Conservation (phyloP, 2,888 invertebrate genomes). For the Drosophila phalerata region DNA sequence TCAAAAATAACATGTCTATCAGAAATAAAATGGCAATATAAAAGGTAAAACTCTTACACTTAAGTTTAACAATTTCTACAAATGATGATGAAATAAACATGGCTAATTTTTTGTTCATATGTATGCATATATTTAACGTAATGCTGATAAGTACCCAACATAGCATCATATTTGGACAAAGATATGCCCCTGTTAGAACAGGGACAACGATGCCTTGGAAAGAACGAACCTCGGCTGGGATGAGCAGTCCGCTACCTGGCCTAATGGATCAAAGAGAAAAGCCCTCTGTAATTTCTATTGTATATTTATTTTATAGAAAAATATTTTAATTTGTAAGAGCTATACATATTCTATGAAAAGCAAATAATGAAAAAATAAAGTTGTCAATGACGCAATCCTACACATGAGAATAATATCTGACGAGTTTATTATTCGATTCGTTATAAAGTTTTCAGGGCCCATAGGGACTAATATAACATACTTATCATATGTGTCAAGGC, state of each 20-base stretch:
- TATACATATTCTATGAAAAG: too few relatives aligned
- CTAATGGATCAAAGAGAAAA: too few relatives aligned
- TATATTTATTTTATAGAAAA: too few relatives aligned
- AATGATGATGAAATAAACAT: neutral
- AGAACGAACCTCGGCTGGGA: too few relatives aligned
- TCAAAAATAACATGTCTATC: conserved; percentile 27
- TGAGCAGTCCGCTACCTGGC: too few relatives aligned
- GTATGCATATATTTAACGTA: too few relatives aligned
- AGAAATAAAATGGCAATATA: conserved; percentile 23
- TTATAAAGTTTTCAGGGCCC: neutral
- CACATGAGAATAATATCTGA: neutral
- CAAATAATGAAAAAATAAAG: too few relatives aligned
- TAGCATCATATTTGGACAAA: neutral
- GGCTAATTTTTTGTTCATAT: neutral
- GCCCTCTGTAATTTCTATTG: too few relatives aligned
- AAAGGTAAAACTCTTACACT: conserved; percentile 11
- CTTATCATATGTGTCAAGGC: neutral
- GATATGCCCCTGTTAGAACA: neutral
- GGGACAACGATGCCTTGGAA: too few relatives aligned
- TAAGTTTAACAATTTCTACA: conserved; percentile 22
- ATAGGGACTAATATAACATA: neutral
- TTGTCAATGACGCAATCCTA: too few relatives aligned
- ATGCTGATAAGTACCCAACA: too few relatives aligned
- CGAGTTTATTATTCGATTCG: neutral
- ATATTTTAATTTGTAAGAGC: too few relatives aligned